A percentile compares a stretch with the other conserved stretches of the same genome.
Conservation (phyloP, 2,113 vertebrate genomes). For the Eolophus roseicapilla region DNA sequence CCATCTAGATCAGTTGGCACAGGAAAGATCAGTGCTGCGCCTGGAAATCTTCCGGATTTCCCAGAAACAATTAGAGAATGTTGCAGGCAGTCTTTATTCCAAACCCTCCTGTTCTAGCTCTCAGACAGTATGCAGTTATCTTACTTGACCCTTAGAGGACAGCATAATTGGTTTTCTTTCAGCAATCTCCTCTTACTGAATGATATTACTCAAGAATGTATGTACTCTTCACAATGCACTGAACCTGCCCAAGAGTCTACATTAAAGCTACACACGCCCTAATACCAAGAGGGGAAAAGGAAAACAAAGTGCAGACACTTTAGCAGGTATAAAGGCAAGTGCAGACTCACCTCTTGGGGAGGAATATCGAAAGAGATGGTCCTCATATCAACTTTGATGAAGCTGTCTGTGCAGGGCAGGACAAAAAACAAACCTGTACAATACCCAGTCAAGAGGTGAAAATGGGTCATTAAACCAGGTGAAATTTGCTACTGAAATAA, state of each 20-base stretch:
- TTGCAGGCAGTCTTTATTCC: neutral
- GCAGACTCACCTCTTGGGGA: slow-evolving; percentile 87
- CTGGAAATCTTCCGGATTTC: neutral
- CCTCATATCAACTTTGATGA: slow-evolving; percentile 97
- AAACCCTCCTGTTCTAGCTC: neutral
- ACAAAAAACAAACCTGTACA: slow-evolving; percentile 91
- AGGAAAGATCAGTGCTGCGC: neutral
- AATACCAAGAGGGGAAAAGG: neutral
- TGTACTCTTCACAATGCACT: neutral
- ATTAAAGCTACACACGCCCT: neutral
- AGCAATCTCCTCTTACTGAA: neutral
- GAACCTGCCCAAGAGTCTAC: neutral
- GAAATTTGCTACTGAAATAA: neutral
- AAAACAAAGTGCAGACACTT: neutral
- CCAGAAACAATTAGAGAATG: neutral
- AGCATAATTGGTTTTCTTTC: neutral
- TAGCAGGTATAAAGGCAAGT: neutral
- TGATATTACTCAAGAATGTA: neutral
- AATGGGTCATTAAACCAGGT: neutral
- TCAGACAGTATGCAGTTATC: neutral
- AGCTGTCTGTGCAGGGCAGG: slow-evolving; percentile 94
- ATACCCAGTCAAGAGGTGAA: neutral
- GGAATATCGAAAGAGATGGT: slow-evolving; percentile 96
- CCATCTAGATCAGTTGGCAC: neutral
- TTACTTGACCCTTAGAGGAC: neutral